Evolutionary conservation across 2,113 vertebrate genomes (phyloP).

Genomic region (Rhabdomys dilectus): DNA sequence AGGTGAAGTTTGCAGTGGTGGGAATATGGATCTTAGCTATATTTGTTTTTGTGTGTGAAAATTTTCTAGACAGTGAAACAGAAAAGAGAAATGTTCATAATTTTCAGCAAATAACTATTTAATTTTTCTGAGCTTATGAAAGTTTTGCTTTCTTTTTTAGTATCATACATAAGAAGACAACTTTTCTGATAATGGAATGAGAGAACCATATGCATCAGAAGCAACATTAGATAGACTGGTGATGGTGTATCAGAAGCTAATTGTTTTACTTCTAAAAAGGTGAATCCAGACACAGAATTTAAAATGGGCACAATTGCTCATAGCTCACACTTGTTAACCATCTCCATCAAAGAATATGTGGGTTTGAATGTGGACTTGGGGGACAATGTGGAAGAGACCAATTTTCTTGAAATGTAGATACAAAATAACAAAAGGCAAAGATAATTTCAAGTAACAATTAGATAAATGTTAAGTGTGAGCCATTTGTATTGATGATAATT

Average conservation of each 20-base stretch:
- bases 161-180: neutral
- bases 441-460: neutral
- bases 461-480: neutral
- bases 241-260: neutral
- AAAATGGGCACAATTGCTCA: neutral
- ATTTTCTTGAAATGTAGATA: slow-evolving; percentile 2
- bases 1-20: neutral
- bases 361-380: neutral
- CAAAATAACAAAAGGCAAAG: neutral
- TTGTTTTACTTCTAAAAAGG: neutral
- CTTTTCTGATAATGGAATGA: neutral
- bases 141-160: neutral
- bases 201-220: neutral
- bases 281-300: neutral
- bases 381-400: neutral
- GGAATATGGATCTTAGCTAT: neutral
- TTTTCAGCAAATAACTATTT: neutral
- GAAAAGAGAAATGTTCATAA: neutral
- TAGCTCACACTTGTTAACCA: slow-evolving; percentile 24
- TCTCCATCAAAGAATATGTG: neutral
- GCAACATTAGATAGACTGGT: neutral
- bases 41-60: neutral
- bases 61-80: neutral
- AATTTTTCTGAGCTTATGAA: neutral
- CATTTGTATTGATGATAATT: neutral